Evolutionary conservation across 2,888 invertebrate genomes (phyloP).

Genomic region (Melanchra persicariae): DNA sequence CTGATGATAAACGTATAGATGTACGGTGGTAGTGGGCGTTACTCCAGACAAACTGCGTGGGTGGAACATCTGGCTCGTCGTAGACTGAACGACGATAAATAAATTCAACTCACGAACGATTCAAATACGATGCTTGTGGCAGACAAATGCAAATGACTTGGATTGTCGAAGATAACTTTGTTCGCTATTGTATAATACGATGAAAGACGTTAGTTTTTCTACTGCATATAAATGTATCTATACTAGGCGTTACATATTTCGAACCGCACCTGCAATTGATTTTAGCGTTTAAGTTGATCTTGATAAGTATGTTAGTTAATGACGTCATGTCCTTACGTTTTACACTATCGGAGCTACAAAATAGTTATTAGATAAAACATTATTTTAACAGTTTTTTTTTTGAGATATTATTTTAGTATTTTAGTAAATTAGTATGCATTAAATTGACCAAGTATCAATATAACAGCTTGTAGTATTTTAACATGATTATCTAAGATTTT

Average conservation of each 20-base stretch:
- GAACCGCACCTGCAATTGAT: not conserved
- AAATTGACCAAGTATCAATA: not conserved
- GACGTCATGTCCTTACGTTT: not conserved
- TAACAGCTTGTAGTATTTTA: not conserved
- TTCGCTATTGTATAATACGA: conserved; percentile 8
- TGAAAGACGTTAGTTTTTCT: conserved; percentile 22
- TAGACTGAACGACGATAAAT: conserved; percentile 78
- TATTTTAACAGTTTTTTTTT: not conserved
- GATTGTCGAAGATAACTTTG: conserved; percentile 12
- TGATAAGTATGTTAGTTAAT: not conserved
- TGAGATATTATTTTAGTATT: too few species aligned
- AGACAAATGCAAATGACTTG: conserved; percentile 52
- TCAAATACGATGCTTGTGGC: conserved; percentile 44
- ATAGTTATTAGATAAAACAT: not conserved
- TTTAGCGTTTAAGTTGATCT: not conserved
- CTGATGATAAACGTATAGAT: conserved; percentile 71
- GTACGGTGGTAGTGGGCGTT: conserved; percentile 80
- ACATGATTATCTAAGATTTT: not conserved
- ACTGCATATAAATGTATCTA: conserved; percentile 3
- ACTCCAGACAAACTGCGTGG: conserved; percentile 85
- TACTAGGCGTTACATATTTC: not conserved
- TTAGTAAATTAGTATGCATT: not conserved
- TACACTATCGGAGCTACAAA: not conserved
- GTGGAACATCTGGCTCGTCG: conserved; percentile 80
- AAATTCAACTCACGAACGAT: conserved; percentile 69